A percentile compares a stretch with the other conserved stretches of the same genome.
These are phyloP conservation scores for Crossocerus cetratus DNA, from an alignment of 2,888 invertebrate species.

Conservation along the genomic window DNA sequence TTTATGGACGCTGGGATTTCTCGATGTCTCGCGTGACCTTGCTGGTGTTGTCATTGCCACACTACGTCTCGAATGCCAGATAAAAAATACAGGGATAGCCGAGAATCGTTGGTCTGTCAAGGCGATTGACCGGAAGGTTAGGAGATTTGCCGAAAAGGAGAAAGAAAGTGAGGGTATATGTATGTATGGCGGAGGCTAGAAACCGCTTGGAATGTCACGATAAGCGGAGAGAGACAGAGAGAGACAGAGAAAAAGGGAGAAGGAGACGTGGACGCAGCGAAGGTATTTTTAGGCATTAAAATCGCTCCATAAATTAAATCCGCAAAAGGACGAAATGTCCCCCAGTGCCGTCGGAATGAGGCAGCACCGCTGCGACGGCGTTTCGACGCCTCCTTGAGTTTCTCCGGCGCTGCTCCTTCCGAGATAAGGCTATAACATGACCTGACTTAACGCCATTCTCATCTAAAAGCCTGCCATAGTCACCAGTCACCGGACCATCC, in stretches of 20 bases:
- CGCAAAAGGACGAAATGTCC: constrained; percentile 63
- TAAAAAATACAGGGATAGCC: not conserved
- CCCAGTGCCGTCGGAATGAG: constrained; percentile 55
- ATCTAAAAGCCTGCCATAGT: not conserved
- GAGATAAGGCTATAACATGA: constrained; percentile 72
- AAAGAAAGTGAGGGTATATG: constrained; percentile 28
- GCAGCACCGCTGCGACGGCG: constrained; percentile 56
- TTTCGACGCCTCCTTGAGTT: constrained; percentile 63
- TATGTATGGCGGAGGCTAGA: constrained; percentile 46
- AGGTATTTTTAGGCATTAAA: constrained; percentile 74
- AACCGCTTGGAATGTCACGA: constrained; percentile 54
- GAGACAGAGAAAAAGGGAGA: constrained; percentile 9
- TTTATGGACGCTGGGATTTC: too few relatives aligned
- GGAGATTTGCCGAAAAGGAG: not conserved
- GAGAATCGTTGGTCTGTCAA: constrained; percentile 20
- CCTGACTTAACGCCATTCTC: constrained; percentile 70
- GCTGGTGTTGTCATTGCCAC: not conserved
- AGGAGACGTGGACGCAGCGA: constrained; percentile 49
- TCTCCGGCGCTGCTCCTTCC: constrained; percentile 56
- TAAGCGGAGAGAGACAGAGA: too few relatives aligned
- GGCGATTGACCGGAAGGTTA: constrained; percentile 27
- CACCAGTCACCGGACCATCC: not conserved
- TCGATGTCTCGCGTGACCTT: not conserved
- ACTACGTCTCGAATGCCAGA: too few relatives aligned
- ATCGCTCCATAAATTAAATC: constrained; percentile 74